Evolutionary conservation across 2,113 vertebrate species (phyloP).

Genomic region (Rafetus swinhoei): DNA sequence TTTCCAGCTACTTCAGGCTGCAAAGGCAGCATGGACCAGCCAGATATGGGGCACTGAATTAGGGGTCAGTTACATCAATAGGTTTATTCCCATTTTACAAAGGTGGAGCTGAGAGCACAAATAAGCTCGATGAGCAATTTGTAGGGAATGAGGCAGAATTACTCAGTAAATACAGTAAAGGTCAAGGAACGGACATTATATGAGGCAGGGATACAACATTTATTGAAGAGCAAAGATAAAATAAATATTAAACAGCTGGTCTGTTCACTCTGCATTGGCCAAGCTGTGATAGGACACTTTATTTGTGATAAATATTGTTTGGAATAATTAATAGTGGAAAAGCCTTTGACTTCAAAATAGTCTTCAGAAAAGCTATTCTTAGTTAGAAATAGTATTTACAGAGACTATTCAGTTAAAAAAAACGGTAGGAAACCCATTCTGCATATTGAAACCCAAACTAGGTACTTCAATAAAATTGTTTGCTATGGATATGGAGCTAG

Average conservation of each 20-base stretch:
- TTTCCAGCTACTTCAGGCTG: background rate
- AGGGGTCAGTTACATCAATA: background rate
- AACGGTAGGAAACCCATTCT: background rate
- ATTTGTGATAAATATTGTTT: slow-evolving; percentile 34
- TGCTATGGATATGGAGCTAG: background rate
- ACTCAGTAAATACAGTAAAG: background rate
- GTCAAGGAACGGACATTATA: background rate
- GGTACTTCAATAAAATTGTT: slow-evolving; percentile 13
- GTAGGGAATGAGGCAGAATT: slow-evolving; percentile 15
- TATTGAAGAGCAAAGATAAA: slow-evolving; percentile 45
- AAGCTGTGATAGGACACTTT: slow-evolving; percentile 24
- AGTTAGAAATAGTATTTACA: background rate
- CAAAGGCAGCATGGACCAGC: background rate
- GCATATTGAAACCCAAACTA: slow-evolving; percentile 26
- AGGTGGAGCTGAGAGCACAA: background rate
- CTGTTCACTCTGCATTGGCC: slow-evolving; percentile 13
- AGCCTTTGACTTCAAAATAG: background rate
- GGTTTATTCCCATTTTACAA: background rate
- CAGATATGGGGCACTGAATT: background rate
- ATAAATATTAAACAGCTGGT: slow-evolving; percentile 64
- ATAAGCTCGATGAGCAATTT: background rate
- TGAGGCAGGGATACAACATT: slow-evolving; percentile 47
- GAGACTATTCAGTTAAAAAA: background rate
- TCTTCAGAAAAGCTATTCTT: background rate
- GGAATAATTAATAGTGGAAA: slow-evolving; percentile 16